Base-by-base conservation (phyloP, 2,797 vertebrate species). In the Agapornis canus region DNA sequence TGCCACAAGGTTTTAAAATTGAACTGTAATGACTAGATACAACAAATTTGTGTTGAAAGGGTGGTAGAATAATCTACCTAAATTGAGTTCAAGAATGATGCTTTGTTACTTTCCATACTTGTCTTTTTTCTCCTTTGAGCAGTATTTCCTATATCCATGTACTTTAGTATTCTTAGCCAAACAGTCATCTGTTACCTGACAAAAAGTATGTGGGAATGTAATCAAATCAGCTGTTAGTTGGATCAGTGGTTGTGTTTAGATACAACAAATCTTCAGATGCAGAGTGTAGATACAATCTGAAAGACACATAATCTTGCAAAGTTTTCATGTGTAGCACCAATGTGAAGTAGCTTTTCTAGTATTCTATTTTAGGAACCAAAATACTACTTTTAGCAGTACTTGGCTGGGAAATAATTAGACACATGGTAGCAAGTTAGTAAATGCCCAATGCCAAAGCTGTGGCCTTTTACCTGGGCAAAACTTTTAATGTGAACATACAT, bases 401-500 rank as follows among this genome's bases (percentile, higher is more conserved):
- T 78, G 35, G 5, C 40, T 73, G 14, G 37, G 51, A 60, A 92
- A 49, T 40, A 86, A 45, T 75, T 69, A 79, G 26, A 51, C 8
- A 13, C 7, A 31, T 17, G 20, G n/a, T 19, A 57, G 64, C 9
- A 35, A 43, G 59, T n/a, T 65, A 52, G 72, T 49, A 78, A 29
- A 59, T 71, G 49, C 35, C 35, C 20, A 40, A 11, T 59, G 48
- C 59, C 60, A 84, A 80, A 72, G 18, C 27, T n/a, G 4, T 63
- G 11, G 2, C 18, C 13, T 54, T 6, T 10, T 65, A 54, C 32
- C 20, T 43, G 48, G 13, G 21, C 23, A 52, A 71, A 83, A 57
- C 1, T 2, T 40, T 15, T 70, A 22, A 54, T 15, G 20, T 79
- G 19, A 75, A 40, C 8, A 7, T 18, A 56, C 0, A 0, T 80